Percentiles rank a stretch among this genome's conserved stretches.
These are phyloP conservation scores for Ictidomys tridecemlineatus DNA, from an alignment of 2,113 vertebrate species.

Conservation along the genomic window DNA sequence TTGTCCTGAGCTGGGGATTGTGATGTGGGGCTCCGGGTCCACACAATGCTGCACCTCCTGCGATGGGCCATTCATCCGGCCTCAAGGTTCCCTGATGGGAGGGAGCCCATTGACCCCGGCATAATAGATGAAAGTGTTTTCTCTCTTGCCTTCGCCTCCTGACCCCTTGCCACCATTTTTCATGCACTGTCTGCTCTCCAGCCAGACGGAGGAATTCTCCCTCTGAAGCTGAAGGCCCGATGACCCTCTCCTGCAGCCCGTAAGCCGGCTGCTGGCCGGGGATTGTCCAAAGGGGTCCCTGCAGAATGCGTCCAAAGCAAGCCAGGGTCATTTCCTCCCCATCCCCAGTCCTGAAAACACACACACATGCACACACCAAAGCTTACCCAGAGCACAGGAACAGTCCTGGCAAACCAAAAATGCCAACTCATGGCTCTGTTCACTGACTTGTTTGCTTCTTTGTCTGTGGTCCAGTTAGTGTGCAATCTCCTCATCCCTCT, in stretches of 20 bases:
- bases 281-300: neutral
- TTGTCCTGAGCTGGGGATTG: constrained; percentile 76
- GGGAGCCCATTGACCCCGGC: constrained; percentile 81
- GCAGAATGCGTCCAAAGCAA: neutral
- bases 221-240: constrained; percentile 60
- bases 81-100: constrained; percentile 79
- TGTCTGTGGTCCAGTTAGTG: neutral
- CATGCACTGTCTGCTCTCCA: constrained; percentile 82
- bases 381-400: neutral
- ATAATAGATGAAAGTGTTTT: constrained; percentile 85
- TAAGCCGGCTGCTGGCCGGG: constrained; percentile 36
- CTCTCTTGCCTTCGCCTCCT: constrained; percentile 81
- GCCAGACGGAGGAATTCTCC: constrained; percentile 74
- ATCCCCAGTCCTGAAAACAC: neutral
- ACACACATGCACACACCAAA: neutral
- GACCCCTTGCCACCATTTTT: constrained; percentile 85
- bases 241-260: constrained; percentile 67
- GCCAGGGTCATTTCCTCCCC: constrained; percentile 68
- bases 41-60: constrained; percentile 76
- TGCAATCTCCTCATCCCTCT: too few relatives aligned
- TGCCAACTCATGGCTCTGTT: neutral
- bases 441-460: neutral
- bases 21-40: constrained; percentile 54
- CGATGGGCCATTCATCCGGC: constrained; percentile 75
- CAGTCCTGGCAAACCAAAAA: neutral